Base-by-base conservation (phyloP, 1,140 invertebrate genomes). In the Drosophila tsacasi region DNA sequence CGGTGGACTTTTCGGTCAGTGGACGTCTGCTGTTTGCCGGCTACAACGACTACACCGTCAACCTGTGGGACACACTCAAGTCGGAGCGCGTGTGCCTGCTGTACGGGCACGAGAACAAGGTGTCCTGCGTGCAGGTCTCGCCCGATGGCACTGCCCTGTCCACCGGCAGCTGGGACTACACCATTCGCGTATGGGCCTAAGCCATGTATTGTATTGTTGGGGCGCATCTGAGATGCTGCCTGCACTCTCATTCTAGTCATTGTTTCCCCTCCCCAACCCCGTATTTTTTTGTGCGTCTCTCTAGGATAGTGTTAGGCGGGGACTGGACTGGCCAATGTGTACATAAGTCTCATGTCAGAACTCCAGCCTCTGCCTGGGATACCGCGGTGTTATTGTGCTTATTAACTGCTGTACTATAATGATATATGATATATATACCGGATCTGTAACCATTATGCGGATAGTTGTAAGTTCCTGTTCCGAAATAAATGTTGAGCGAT, bases 11-110 rank as follows among this genome's bases (percentile, higher is more conserved):
- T 92, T 99, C 98, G 64, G 96, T 99, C 23, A 99, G 98, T 93
- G 98, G 98, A 25, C 96, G 99, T 15, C 94, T 99, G 57, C 94
- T 99, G 76, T 99, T 99, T 94, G 98, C 98, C 75, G 99, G 99
- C 54, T 99, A 99, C 94, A 99, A 99, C 93, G 99, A 99, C 94
- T 99, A 99, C 93, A 99, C 98, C 21, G 97, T 99, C 25, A 98
- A 99, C 94, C 96, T 99, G 17, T 99, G 99, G 99, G 99, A 99
- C 94, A 98, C 98, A 19, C 93, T 99, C 35, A 99, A 99, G 92
- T 98, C 92, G 97, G 92, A 95, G 95, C 77, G 99, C 63, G 96
- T 99, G 17, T 97, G 97, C 90, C 95, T 99, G 66, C 94, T 99
- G 27, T 99, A 99, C 93, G 99, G 98, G 2, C 99, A 99, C 94